These are phyloP conservation scores for Sialia sialis DNA, from an alignment of 2,113 vertebrate genomes.

Conservation along the genomic window DNA sequence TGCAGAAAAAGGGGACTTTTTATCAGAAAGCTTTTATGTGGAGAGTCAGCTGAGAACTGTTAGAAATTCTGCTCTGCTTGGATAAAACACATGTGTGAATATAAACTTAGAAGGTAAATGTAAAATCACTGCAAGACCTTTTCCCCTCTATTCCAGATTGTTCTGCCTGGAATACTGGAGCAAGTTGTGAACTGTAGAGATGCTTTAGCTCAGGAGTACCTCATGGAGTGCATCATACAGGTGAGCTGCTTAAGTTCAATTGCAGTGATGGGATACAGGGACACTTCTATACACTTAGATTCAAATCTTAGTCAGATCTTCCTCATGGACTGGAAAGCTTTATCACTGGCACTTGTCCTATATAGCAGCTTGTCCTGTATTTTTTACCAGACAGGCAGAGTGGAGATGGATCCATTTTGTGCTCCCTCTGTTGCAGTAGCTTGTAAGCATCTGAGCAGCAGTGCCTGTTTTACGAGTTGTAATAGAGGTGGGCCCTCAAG, in stretches of 20 bases:
- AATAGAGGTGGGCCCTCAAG: background rate
- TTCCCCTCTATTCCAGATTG: conserved; percentile 74
- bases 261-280: background rate
- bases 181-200: conserved; percentile 98
- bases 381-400: background rate
- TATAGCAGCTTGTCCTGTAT: background rate
- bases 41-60: background rate
- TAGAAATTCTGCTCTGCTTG: background rate
- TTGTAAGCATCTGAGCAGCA: background rate
- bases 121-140: background rate
- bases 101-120: background rate
- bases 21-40: background rate
- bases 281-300: background rate
- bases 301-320: background rate
- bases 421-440: background rate
- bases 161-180: conserved; percentile 92
- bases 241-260: conserved; percentile 59
- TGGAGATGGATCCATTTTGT: background rate
- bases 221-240: conserved; percentile 99
- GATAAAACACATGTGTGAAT: background rate
- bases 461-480: background rate
- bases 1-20: background rate
- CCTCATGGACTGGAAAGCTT: background rate
- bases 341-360: background rate
- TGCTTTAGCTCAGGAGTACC: conserved; percentile 96